These are phyloP conservation scores for Tigriopus japonicus DNA, from an alignment of 1,140 invertebrate species.

Conservation along the genomic window DNA sequence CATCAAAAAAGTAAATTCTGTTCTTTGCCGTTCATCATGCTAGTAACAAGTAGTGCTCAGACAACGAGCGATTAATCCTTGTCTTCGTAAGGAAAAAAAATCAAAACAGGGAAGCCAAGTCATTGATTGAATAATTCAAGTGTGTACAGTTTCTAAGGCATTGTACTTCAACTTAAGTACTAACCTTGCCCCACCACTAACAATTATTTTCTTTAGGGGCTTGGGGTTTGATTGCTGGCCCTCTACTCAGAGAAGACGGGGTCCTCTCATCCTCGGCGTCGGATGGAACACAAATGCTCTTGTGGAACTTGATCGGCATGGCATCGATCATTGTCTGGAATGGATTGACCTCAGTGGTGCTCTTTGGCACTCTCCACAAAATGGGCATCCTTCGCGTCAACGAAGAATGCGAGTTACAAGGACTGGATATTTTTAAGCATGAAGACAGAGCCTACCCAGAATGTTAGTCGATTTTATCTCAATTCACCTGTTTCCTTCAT, in stretches of 20 bases:
- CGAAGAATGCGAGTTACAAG: constrained; percentile 30
- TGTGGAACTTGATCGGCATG: constrained; percentile 29
- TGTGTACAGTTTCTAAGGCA: too few species aligned
- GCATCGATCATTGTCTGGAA: constrained; percentile 31
- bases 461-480: too few species aligned
- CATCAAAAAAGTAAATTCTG: too few species aligned
- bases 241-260: constrained; percentile 25
- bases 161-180: too few species aligned
- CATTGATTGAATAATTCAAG: too few species aligned
- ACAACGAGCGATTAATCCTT: too few species aligned
- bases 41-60: too few species aligned
- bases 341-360: constrained; percentile 22
- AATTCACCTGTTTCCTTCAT: too few species aligned
- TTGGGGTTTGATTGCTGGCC: constrained; percentile 33
- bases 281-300: neutral
- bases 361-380: constrained; percentile 30
- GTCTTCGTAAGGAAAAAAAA: too few species aligned
- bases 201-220: constrained; percentile 18
- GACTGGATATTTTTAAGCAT: constrained; percentile 33
- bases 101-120: too few species aligned
- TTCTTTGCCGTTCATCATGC: too few species aligned
- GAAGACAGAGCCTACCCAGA: constrained; percentile 32
- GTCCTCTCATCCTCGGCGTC: constrained; percentile 20
- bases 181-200: too few species aligned
- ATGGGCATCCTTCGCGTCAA: constrained; percentile 27